A percentile compares a stretch with the other conserved stretches of the same genome.
phyloP scores from a whole-genome alignment of 2,888 invertebrate species.

The Pristionchus mayeri region DNA sequence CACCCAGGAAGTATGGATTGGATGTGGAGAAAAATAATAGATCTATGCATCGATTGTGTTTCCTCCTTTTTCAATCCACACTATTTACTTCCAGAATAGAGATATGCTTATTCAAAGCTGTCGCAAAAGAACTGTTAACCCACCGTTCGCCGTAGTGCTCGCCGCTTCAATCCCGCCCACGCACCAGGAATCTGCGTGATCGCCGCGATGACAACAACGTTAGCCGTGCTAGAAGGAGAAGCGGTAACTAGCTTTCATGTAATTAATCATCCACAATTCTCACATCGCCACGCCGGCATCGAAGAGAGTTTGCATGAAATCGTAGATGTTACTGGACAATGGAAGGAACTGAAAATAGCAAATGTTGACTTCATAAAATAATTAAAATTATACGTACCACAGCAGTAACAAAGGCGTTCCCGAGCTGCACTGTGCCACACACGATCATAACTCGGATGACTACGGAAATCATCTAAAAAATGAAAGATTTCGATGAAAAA shows the following conservation, averaged over 20 bases:
- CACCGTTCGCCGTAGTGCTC: neutral
- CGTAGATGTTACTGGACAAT: neutral
- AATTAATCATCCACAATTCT: no score
- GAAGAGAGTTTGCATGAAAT: neutral
- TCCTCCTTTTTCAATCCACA: no score
- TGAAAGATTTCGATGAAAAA: no score
- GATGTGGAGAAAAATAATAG: no score
- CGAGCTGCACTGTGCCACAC: slow-evolving; percentile 7
- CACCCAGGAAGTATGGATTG: no score
- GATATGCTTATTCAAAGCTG: no score
- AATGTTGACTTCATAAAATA: no score
- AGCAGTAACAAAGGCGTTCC: neutral
- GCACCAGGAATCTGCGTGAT: slow-evolving; percentile 18
- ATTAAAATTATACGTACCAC: neutral
- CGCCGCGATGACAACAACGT: neutral
- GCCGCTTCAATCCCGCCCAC: neutral
- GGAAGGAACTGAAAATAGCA: slow-evolving; percentile 20
- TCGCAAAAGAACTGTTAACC: no score
- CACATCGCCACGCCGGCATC: slow-evolving; percentile 15
- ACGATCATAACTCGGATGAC: neutral
- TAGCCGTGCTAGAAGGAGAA: slow-evolving; percentile 12
- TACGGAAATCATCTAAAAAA: neutral
- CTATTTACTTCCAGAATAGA: no score
- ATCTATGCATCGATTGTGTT: no score
- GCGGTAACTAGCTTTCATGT: no score